Conservation (phyloP, 2,888 invertebrate genomes). For the Ceraclea dissimilis region DNA sequence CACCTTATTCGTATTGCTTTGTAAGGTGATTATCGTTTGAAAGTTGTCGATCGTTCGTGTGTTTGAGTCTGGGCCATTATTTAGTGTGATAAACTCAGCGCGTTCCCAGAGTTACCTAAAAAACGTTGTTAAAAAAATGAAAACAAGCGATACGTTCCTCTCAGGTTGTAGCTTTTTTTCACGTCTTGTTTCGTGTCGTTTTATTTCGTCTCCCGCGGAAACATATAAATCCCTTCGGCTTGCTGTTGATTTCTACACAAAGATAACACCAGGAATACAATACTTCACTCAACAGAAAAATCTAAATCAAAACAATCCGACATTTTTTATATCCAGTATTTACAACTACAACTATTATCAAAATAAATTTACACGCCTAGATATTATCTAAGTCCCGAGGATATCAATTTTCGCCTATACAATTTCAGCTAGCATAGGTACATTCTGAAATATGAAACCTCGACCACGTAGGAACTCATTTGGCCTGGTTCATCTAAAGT, state of each 20-base stretch:
- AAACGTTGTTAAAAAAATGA: background rate
- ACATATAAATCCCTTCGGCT: background rate
- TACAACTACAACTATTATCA: background rate
- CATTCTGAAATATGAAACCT: no score
- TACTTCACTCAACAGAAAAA: background rate
- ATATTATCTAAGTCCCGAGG: no score
- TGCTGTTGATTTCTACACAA: background rate
- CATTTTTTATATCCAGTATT: background rate
- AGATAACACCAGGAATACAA: background rate
- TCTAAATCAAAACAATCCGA: no score
- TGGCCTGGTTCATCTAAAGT: no score
- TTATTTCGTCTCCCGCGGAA: background rate
- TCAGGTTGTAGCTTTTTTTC: conserved; percentile 2
- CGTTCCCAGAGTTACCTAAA: background rate
- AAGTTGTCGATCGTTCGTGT: background rate
- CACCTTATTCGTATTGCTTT: background rate
- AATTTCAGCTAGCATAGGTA: no score
- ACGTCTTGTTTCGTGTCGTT: conserved; percentile 3
- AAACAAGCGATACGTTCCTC: conserved; percentile 1
- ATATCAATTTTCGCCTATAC: no score
- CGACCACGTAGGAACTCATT: no score
- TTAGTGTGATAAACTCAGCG: conserved; percentile 14
- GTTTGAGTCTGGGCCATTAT: conserved; percentile 1
- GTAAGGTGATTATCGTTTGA: background rate
- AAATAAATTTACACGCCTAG: background rate